Evolutionary conservation across 1,140 invertebrate species (phyloP).

Genomic region (Polyergus mexicanus): DNA sequence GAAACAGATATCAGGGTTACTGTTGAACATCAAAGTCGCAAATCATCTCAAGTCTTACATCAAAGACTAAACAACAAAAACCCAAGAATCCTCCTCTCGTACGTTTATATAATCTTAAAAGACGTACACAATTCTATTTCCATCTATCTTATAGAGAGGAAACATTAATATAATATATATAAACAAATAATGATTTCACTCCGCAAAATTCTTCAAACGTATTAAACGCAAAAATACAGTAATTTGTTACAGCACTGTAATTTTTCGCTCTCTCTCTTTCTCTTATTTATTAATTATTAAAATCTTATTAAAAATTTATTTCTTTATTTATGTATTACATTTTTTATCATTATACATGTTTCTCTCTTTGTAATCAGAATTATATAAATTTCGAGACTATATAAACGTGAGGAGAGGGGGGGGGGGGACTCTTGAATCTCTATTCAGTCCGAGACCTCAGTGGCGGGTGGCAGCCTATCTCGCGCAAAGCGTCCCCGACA

Average conservation of each 20-base stretch:
- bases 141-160: constrained; percentile 15
- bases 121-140: constrained; percentile 11
- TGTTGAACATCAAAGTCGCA: background rate
- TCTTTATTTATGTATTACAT: background rate
- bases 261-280: too few relatives aligned
- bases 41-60: too few relatives aligned
- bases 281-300: too few relatives aligned
- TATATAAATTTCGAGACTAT: constrained; percentile 19
- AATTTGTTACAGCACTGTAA: too few relatives aligned
- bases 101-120: constrained; percentile 29
- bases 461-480: constrained; percentile 35
- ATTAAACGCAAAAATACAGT: background rate
- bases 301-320: background rate
- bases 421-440: constrained; percentile 41
- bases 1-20: background rate
- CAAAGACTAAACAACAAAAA: constrained; percentile 17
- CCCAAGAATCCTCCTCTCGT: constrained; percentile 16
- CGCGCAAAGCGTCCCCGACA: constrained; percentile 31
- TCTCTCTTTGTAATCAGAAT: constrained; percentile 36
- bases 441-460: constrained; percentile 44
- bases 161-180: background rate
- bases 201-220: constrained; percentile 4
- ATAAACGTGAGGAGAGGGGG: background rate
- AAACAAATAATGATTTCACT: background rate
- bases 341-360: background rate